Evolutionary conservation across 2,888 invertebrate genomes (phyloP), one percentile per base, ranked within the genome.

Genomic region (Drosophila fungiperda): DNA sequence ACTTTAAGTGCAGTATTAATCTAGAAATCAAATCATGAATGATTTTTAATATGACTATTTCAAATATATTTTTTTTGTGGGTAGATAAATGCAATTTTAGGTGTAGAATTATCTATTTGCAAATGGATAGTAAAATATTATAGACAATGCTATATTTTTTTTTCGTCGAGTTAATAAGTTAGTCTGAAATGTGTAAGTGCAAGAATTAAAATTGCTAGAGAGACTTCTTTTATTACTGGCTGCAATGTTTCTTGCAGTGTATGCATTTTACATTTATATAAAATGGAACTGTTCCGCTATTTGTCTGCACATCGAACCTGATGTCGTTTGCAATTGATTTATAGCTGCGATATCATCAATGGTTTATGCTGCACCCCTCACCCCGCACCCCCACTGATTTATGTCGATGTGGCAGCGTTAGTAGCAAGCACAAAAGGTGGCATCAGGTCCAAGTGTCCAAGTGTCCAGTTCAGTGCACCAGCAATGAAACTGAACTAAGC

Each of bases 261-360:
- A 68, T 33, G 36, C 40, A 17, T 45, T 54, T 54, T 26, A 36
- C n/a, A 58, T 45, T 38, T 23, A 40, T 58, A 49, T 35, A 33
- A 33, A 45, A 7, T 49, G 23, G 50, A 63, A 55, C 12, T 48
- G 49, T 20, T 17, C 4, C 36, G 40, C 26, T 61, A 66, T 76
- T 78, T 73, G 81, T 65, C 64, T 55, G 58, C 62, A 50, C 33
- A 59, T 58, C 23, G 77, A 79, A 79, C 78, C 81, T 80, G 78
- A 80, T 80, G 73, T 77, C 77, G 65, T 80, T 73, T 60, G 38
- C 78, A 80, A 69, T 73, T 84, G 77, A 84, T 82, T 81, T 76
- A 78, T 78, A 55, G 64, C 23, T 33, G 1, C 35, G 78, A 78
- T 80, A 80, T 77, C 80, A 66, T 80, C 80, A 77, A 80, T 74